These are phyloP conservation scores for Drosophila cardini DNA, from an alignment of 1,140 invertebrate genomes.

Conservation along the genomic window DNA sequence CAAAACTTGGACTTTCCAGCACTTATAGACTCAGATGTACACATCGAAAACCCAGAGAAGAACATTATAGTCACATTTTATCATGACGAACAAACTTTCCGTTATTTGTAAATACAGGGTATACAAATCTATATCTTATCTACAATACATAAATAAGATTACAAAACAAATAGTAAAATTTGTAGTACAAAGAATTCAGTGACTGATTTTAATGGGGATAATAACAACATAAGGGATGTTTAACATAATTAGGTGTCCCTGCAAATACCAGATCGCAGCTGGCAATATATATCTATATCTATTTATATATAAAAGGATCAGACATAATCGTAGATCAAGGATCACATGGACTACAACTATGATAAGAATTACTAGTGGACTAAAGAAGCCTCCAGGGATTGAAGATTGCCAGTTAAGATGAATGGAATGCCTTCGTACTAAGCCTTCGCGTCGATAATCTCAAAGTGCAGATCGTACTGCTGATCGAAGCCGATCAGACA, in stretches of 20 bases:
- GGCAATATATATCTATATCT: background rate
- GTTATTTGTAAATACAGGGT: too few relatives aligned
- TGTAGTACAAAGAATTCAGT: constrained; percentile 7
- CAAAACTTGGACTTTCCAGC: too few relatives aligned
- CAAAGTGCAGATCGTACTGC: constrained; percentile 91
- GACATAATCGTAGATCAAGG: constrained; percentile 39
- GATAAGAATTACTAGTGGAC: constrained; percentile 9
- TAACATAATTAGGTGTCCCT: constrained; percentile 1
- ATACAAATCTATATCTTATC: too few relatives aligned
- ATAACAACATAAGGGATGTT: constrained; percentile 14
- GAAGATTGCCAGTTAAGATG: constrained; percentile 28
- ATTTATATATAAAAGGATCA: constrained; percentile 53
- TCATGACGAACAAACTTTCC: too few relatives aligned
- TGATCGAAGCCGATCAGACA: constrained; percentile 98
- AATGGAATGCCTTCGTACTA: constrained; percentile 19
- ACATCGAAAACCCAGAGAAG: too few relatives aligned
- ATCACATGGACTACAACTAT: constrained; percentile 7
- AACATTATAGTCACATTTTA: too few relatives aligned
- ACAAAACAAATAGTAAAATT: background rate
- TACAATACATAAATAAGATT: background rate
- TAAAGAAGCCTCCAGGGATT: constrained; percentile 38
- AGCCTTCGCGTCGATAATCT: constrained; percentile 86
- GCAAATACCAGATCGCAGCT: background rate
- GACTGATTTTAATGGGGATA: constrained; percentile 31
- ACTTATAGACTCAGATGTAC: too few relatives aligned